phyloP scores from a whole-genome alignment of 1,140 invertebrate genomes.

The Chymomyza costata region DNA sequence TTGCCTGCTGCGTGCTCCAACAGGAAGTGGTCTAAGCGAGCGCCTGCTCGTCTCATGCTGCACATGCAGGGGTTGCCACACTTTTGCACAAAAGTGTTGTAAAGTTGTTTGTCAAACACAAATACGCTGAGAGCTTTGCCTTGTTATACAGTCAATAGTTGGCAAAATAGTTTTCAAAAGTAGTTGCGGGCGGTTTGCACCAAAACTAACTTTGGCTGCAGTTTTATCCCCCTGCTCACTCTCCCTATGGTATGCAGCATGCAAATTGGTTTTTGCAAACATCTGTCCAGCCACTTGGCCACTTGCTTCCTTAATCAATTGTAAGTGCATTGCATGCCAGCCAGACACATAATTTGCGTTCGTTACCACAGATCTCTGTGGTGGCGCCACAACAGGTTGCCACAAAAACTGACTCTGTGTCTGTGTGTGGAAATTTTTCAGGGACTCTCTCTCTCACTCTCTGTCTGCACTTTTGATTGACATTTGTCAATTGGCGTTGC shows the following conservation, averaged over 20 bases:
- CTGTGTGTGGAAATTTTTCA: too few relatives aligned
- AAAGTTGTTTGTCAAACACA: constrained; percentile 34
- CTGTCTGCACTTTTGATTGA: constrained; percentile 46
- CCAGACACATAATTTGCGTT: constrained; percentile 1
- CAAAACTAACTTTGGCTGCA: constrained; percentile 1
- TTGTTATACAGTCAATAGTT: constrained; percentile 17
- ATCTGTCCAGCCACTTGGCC: constrained; percentile 1
- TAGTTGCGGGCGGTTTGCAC: constrained; percentile 23
- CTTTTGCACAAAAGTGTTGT: constrained; percentile 8
- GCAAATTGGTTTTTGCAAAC: too few relatives aligned
- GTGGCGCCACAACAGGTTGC: too few relatives aligned
- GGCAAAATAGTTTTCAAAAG: constrained; percentile 21
- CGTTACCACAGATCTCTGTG: too few relatives aligned
- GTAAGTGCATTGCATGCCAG: constrained; percentile 44
- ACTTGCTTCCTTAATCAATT: constrained; percentile 53
- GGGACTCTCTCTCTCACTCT: too few relatives aligned
- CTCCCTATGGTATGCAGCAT: background rate
- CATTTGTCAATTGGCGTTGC: constrained; percentile 64
- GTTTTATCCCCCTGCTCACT: background rate
- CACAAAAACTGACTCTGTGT: too few relatives aligned
- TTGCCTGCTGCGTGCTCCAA: too few relatives aligned
- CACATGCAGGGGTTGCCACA: too few relatives aligned
- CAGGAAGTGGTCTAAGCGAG: constrained; percentile 49
- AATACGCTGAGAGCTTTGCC: constrained; percentile 9
- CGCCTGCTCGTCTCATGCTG: too few relatives aligned